phyloP scores from a whole-genome alignment of 2,797 vertebrate genomes.

The Peromyscus nudipes region DNA sequence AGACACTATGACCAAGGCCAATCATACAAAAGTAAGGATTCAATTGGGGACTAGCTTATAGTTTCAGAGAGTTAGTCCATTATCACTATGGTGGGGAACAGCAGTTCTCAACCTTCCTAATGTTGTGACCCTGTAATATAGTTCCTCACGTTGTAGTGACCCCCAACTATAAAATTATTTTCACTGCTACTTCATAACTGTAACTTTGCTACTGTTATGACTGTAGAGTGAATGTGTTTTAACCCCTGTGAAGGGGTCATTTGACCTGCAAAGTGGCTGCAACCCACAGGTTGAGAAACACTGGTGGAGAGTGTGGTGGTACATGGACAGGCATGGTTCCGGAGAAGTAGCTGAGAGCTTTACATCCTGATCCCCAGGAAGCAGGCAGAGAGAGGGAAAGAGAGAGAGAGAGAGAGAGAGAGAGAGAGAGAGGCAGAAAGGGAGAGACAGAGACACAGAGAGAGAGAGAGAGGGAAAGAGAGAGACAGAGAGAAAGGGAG shows the following conservation, averaged over 20 bases:
- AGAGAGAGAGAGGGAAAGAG: no score
- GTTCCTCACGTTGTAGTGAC: no score
- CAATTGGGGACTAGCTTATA: background rate
- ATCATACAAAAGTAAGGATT: background rate
- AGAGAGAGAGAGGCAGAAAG: background rate
- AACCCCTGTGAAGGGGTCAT: background rate
- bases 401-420: background rate
- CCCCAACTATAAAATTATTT: background rate
- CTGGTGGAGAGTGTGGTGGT: background rate
- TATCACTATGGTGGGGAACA: background rate
- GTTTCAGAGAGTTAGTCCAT: background rate
- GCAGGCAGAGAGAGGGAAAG: background rate
- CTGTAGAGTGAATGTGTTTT: background rate
- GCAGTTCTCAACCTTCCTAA: no score
- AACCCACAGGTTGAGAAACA: background rate
- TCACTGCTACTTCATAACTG: background rate
- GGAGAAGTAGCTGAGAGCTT: background rate
- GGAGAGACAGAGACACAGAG: no score
- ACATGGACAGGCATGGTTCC: background rate
- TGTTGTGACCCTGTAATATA: no score
- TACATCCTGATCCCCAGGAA: background rate
- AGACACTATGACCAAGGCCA: background rate
- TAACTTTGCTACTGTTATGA: background rate
- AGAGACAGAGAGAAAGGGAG: no score
- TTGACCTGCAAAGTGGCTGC: background rate